phyloP scores from a whole-genome alignment of 2,113 vertebrate species.

The Brachyistius frenatus region DNA sequence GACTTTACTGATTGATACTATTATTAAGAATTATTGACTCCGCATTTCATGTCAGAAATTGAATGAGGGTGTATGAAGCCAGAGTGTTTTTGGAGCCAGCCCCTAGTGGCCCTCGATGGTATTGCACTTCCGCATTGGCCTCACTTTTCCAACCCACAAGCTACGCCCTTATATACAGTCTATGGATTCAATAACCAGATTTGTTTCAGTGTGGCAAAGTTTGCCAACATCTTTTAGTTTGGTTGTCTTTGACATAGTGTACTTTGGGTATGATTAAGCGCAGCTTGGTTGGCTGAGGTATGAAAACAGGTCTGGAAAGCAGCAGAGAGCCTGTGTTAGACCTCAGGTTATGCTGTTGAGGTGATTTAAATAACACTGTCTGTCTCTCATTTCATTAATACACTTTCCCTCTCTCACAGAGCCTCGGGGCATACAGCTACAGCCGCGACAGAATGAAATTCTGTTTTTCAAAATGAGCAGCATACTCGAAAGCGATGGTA shows the following conservation, averaged over 20 bases:
- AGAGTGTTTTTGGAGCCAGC: no score
- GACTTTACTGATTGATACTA: no score
- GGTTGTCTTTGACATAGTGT: conserved; percentile 22
- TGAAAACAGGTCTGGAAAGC: conserved; percentile 67
- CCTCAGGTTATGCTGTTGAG: conserved; percentile 74
- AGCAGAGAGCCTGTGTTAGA: conserved; percentile 57
- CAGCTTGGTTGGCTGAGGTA: conserved; percentile 45
- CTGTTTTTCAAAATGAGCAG: conserved; percentile 80
- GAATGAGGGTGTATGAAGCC: no score
- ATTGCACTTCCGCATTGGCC: no score
- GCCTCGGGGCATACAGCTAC: conserved; percentile 72
- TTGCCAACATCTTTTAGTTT: not conserved
- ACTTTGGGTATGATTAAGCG: conserved; percentile 58
- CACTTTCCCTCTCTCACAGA: conserved; percentile 65
- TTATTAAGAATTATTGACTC: no score
- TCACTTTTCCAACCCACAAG: no score
- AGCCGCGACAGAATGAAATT: conserved; percentile 75
- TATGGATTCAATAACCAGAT: not conserved
- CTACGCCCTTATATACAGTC: no score
- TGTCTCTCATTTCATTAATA: conserved; percentile 81
- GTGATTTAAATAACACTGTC: conserved; percentile 83
- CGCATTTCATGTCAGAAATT: no score
- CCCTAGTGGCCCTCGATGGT: no score
- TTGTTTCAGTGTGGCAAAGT: conserved; percentile 16
- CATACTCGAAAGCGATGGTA: conserved; percentile 77